Evolutionary conservation across 2,113 vertebrate species (phyloP), one percentile per base, ranked within the genome.

Genomic region (Atlantisia rogersi): DNA sequence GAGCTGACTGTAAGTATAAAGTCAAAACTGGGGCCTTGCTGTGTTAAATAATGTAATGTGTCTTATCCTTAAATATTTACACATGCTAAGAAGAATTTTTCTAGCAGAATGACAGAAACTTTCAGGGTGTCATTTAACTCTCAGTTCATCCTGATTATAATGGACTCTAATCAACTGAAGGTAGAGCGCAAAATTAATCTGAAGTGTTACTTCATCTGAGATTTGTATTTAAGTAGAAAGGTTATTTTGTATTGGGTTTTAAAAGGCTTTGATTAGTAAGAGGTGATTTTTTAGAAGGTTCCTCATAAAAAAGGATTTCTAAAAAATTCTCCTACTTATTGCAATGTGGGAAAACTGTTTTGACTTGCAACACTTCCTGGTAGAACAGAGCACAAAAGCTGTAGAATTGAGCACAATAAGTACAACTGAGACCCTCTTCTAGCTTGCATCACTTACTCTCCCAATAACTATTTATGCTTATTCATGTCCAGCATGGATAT

Each of bases 111-210:
- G 16, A 59, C 16, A 10, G 35, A 83, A 81, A 59, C 4, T 80
- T 92, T 83, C 31, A 81, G 17, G 6, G 2, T 85, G 29, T 63
- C 28, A 55, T 65, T 92, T 70, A 63, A 35, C 15, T 79, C 24
- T 62, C 56, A 48, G 8, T 59, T 88, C 31, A 55, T 50, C 26
- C 26, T 92, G 76, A 86, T 88, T 83, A 63, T 81, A 88, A 90
- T 59, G 64, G 56, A 88, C 40, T 79, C 16, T 60, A 80, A 95
- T 83, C 69, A 86, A 2, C 31, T 39, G 82, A 85, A 62, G 6
- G 14, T 28, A 64, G 12, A 5, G 0, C 55, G 25, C 17, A 90
- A 62, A 77, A 83, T 63, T 93, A 80, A 32, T 5, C 53, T 76
- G 48, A 91, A 94, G 65, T 64, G 29, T 82, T 89, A 53, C 20